Percentiles rank a stretch among this genome's conserved stretches.
phyloP scores from a whole-genome alignment of 2,797 vertebrate genomes.

The Muraenolepis orangiensis region DNA sequence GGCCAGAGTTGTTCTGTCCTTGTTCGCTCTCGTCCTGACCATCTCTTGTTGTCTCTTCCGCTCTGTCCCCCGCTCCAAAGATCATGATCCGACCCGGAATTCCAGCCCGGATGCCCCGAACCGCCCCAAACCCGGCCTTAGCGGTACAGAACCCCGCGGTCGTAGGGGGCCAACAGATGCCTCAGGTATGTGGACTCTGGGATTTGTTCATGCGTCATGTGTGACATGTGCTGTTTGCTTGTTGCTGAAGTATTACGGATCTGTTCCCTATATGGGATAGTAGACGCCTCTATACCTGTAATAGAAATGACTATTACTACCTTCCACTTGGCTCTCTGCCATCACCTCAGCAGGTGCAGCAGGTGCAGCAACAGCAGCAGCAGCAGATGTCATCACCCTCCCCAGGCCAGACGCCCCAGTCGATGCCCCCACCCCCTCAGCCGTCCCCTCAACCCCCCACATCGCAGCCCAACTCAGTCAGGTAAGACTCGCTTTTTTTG shows the following conservation, averaged over 20 bases:
- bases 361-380: slow-evolving; percentile 71
- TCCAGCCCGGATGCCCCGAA: slow-evolving; percentile 82
- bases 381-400: slow-evolving; percentile 90
- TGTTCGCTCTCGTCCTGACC: slow-evolving; percentile 66
- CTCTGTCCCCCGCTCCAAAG: slow-evolving; percentile 70
- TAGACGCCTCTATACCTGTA: not conserved
- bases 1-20: slow-evolving; percentile 68
- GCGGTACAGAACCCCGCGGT: slow-evolving; percentile 73
- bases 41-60: slow-evolving; percentile 77
- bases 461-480: slow-evolving; percentile 90
- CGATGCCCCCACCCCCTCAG: slow-evolving; percentile 91
- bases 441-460: slow-evolving; percentile 89
- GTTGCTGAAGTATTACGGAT: not conserved
- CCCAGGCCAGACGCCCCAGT: slow-evolving; percentile 83
- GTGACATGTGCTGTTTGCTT: not conserved
- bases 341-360: slow-evolving; percentile 68
- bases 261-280: not conserved
- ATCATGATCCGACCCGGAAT: slow-evolving; percentile 87
- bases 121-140: slow-evolving; percentile 74
- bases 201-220: not conserved
- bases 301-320: not conserved
- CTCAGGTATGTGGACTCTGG: slow-evolving; percentile 75
- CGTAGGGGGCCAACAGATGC: slow-evolving; percentile 81
- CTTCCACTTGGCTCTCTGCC: slow-evolving; percentile 2
- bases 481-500: slow-evolving; percentile 45